Evolutionary conservation across 2,888 invertebrate genomes (phyloP).

Genomic region (Eurois occulta): DNA sequence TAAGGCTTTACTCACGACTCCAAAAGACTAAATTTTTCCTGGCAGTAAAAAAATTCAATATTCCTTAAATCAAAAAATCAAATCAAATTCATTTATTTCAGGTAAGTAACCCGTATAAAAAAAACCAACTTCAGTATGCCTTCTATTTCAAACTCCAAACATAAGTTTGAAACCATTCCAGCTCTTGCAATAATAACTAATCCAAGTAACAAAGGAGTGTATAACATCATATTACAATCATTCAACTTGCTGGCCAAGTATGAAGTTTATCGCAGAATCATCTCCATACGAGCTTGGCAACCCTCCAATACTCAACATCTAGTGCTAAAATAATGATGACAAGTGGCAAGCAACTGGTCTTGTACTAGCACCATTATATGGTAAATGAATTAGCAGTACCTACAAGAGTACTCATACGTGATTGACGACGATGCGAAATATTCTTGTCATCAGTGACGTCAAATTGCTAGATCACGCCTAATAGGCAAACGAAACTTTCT

Average conservation of each 20-base stretch:
- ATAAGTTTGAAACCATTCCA: background rate
- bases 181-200: background rate
- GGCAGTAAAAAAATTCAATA: background rate
- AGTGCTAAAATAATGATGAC: slow-evolving; percentile 43
- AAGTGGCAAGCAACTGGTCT: slow-evolving; percentile 44
- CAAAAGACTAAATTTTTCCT: background rate
- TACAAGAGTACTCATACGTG: background rate
- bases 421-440: background rate
- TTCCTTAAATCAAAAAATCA: too few relatives aligned
- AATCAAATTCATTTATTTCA: too few relatives aligned
- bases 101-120: too few relatives aligned
- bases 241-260: slow-evolving; percentile 16
- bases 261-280: slow-evolving; percentile 42
- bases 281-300: slow-evolving; percentile 45
- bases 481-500: background rate
- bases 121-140: too few relatives aligned
- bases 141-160: too few relatives aligned
- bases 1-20: background rate
- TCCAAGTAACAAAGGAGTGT: background rate
- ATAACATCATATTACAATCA: slow-evolving; percentile 36
- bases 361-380: slow-evolving; percentile 24
- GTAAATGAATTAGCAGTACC: background rate
- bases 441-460: background rate
- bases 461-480: background rate
- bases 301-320: slow-evolving; percentile 29